phyloP scores from a whole-genome alignment of 1,140 invertebrate species.

The Bombyx mori region ASM3026992v2 NC_085122.1:8250001-8250500 shows the following conservation, averaged over 20 bases:
- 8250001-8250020: too few species aligned
- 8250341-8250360: slow-evolving; percentile 76
- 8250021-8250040: too few species aligned
- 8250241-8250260: neutral
- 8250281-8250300: slow-evolving; percentile 40
- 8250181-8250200: neutral
- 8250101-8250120: too few species aligned
- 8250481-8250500: too few species aligned
- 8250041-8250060: too few species aligned
- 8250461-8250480: too few species aligned
- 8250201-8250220: neutral
- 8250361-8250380: slow-evolving; percentile 70
- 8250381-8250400: slow-evolving; percentile 75
- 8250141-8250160: too few species aligned
- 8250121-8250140: too few species aligned
- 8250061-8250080: too few species aligned
- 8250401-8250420: slow-evolving; percentile 26
- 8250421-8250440: slow-evolving; percentile 37
- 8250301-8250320: slow-evolving; percentile 74
- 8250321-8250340: slow-evolving; percentile 75
- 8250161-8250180: neutral
- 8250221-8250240: neutral
- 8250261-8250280: slow-evolving; percentile 20
- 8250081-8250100: too few species aligned
- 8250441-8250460: slow-evolving; percentile 38